Conservation (phyloP, 2,888 invertebrate species). For the Sepiola atlantica region DNA sequence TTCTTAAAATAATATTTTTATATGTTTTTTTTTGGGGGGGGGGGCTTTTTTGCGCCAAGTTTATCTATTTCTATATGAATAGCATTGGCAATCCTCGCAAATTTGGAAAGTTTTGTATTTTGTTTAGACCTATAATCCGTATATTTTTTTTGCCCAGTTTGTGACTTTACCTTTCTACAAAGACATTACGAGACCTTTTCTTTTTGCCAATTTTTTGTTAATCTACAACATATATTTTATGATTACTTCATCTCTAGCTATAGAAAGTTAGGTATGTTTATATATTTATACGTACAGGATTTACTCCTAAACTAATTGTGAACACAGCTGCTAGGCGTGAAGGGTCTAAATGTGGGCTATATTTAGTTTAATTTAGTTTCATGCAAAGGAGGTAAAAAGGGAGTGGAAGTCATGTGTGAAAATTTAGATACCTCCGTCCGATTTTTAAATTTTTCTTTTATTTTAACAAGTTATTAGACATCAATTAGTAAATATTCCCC, state of each 20-base stretch:
- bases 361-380: too few relatives aligned
- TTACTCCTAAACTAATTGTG: too few relatives aligned
- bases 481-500: too few relatives aligned
- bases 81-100: neutral
- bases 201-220: neutral
- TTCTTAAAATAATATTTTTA: neutral
- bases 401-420: too few relatives aligned
- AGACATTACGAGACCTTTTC: neutral
- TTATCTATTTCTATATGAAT: neutral
- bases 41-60: neutral
- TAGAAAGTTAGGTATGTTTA: too few relatives aligned
- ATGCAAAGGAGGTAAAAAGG: too few relatives aligned
- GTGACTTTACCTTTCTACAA: neutral
- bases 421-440: too few relatives aligned
- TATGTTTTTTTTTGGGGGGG: neutral
- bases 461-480: too few relatives aligned
- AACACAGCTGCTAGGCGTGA: too few relatives aligned
- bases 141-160: neutral
- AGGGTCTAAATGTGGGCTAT: too few relatives aligned
- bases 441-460: too few relatives aligned
- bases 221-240: neutral
- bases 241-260: neutral
- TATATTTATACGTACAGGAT: too few relatives aligned
- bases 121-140: neutral
- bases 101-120: neutral